Evolutionary conservation across 2,888 invertebrate genomes (phyloP), one percentile per base, ranked within the genome.

Genomic region (Pandemis heparana): DNA sequence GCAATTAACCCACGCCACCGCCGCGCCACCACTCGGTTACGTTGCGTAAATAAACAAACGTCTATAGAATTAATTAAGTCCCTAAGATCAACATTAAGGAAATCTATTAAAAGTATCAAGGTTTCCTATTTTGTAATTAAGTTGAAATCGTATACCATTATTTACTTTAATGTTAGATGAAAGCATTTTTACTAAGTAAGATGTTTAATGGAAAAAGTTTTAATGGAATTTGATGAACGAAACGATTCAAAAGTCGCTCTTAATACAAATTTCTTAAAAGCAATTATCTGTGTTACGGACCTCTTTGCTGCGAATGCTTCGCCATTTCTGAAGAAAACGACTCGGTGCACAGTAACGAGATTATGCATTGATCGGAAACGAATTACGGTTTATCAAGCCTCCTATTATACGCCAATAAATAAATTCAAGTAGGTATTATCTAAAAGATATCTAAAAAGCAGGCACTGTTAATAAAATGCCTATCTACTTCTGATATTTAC

Each of bases 191-290:
- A 87, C 84, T 85, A 85, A 88, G 87, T 85, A 85, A 83, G 87
- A 88, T 89, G 87, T 91, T 90, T 90, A 92, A 93, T 92, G 90
- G 91, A 90, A 91, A 92, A 92, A 93, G 89, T 93, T 93, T 91
- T 91, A 92, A 92, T 92, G 84, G 87, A 86, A 89, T 92, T 90
- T 89, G 89, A 92, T 89, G 87, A 88, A 89, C 87, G 89, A 83
- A 90, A 89, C 87, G 78, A 77, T 78, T 78, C 77, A 73, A 75
- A 77, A 77, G 78, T 77, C 76, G 87, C 82, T 86, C 82, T 84
- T 85, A 81, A 86, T 86, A 88, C 84, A 87, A 88, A 89, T 86
- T 87, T 87, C 85, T 85, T 85, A 83, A 86, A 84, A 83, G 84
- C 80, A 85, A 86, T 86, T 85, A 86, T 83, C 81, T 81, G 79